Evolutionary conservation across 2,113 vertebrate species (phyloP).

Genomic region (Cottus gobio): DNA sequence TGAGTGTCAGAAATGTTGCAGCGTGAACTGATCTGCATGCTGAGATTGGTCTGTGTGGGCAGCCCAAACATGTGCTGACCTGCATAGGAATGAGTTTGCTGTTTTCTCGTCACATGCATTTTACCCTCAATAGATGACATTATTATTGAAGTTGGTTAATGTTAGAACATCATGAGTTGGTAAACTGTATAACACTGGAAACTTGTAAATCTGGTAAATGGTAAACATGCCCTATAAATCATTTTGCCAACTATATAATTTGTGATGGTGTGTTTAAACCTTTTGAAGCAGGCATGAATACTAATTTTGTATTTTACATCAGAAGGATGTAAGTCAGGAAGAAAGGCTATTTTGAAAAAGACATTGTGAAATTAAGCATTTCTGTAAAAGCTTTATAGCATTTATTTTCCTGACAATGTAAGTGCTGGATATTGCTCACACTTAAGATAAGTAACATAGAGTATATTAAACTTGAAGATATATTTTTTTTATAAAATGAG

Average conservation of each 20-base stretch:
- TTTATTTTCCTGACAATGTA: background rate
- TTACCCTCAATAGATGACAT: background rate
- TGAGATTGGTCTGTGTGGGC: slow-evolving; percentile 27
- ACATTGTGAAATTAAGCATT: background rate
- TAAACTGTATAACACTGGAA: background rate
- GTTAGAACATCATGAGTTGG: background rate
- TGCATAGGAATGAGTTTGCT: slow-evolving; percentile 37
- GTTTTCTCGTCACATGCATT: background rate
- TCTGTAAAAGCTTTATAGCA: background rate
- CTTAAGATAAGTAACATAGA: too few species aligned
- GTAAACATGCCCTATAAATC: background rate
- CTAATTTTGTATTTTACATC: background rate
- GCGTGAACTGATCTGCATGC: background rate
- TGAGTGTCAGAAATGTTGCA: background rate
- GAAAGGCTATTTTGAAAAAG: background rate
- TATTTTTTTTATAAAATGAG: background rate
- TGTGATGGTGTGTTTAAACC: background rate
- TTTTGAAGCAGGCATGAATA: background rate
- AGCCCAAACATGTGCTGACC: slow-evolving; percentile 38
- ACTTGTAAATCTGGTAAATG: background rate
- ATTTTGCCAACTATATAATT: background rate
- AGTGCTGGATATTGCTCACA: background rate
- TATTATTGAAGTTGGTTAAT: background rate
- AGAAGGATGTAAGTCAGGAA: background rate
- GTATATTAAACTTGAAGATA: background rate